Evolutionary conservation across 1,140 invertebrate genomes (phyloP), one percentile per base, ranked within the genome.

Genomic region (Aphelinus certus): DNA sequence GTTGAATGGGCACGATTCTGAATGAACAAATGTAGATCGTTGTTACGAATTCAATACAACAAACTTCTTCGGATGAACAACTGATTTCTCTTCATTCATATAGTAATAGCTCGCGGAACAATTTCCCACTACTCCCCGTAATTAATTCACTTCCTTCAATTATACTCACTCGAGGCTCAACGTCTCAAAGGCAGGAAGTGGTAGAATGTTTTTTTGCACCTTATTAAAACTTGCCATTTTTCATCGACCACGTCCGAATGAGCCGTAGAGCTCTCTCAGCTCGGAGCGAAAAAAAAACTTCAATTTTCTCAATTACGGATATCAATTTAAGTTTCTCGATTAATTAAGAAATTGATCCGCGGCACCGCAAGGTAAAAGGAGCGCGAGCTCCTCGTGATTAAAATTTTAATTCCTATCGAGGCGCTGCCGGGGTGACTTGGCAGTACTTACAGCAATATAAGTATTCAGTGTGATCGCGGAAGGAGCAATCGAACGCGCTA

Each of bases 341-440:
- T 76, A 72, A 72, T 76, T 76, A 76, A 76, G 75, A 76, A 76
- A 76, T 76, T 72, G 75, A 76, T 72, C 68, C 1, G 43, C 7
- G 47, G 26, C 3, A 46, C 42, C 7, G n/a, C 3, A 49, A 62
- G 45, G 45, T 43, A 57, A 57, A n/a, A 10, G 10, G 26, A 61
- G 60, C 60, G 60, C 60, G 4, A 3, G 26, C 42, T 9, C 48
- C 10, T 48, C 46, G 49, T 58, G 60, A 76, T 76, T 76, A 72
- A 72, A 76, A 76, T 72, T 76, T 72, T 62, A 76, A 68, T 72
- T 76, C 65, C 65, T 49, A 65, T 76, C 62, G 57, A 58, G n/a
- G 60, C 56, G 63, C 66, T 26, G 26, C 26, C 26, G 26, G 26
- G 26, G 26, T 26, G 26, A 26, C 26, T 26, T 26, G 26, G 26